Conservation (phyloP, 2,113 vertebrate species). For the Heteronetta atricapilla region DNA sequence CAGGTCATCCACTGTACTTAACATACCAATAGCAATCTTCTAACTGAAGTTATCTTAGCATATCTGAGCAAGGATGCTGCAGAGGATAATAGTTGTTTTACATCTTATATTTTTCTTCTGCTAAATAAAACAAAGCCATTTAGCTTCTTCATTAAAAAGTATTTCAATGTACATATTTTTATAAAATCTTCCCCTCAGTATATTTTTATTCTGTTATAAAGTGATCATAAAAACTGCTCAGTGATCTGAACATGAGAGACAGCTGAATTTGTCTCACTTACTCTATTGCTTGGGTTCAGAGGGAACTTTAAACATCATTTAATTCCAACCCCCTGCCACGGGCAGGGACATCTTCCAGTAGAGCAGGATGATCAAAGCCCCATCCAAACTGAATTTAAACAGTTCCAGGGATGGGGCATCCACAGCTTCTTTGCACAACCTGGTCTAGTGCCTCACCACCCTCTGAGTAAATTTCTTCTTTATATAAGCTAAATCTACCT, state of each 20-base stretch:
- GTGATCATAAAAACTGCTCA: background rate
- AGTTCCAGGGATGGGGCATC: too few relatives aligned
- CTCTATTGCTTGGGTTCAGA: background rate
- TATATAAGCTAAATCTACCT: too few relatives aligned
- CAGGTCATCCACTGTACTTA: background rate
- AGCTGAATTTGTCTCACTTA: background rate
- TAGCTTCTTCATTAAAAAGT: background rate
- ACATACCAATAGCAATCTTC: background rate
- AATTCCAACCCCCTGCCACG: too few relatives aligned
- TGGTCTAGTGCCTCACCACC: too few relatives aligned
- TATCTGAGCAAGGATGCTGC: background rate
- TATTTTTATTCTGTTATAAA: background rate
- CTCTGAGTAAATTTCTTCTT: too few relatives aligned
- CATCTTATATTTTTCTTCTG: background rate
- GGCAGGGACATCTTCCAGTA: too few relatives aligned
- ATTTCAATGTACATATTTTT: background rate
- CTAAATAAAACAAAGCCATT: constrained; percentile 5
- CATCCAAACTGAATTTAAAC: too few relatives aligned
- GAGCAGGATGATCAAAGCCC: too few relatives aligned
- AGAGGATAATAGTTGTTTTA: background rate
- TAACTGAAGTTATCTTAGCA: background rate
- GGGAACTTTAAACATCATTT: too few relatives aligned
- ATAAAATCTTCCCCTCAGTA: background rate
- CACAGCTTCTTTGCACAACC: too few relatives aligned
- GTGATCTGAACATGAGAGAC: background rate